Evolutionary conservation across 2,113 vertebrate genomes (phyloP), one percentile per base, ranked within the genome.

Genomic region (Romanogobio albipinnatus): DNA sequence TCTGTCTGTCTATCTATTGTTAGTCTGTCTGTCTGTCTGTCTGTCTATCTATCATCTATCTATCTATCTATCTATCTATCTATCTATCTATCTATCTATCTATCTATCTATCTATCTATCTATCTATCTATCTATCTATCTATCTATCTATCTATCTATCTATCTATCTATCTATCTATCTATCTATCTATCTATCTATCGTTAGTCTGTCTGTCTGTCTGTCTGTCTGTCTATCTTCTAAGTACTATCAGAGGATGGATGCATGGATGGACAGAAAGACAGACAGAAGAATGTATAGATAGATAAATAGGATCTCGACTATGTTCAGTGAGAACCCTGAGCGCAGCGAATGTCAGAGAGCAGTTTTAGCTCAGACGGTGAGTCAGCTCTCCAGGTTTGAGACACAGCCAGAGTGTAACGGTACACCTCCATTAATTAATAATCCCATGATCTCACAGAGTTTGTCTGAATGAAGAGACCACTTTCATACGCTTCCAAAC

Each of bases 401-500:
- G 15, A 47, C 26, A 9, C 17, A 26, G 5, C 2, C 26, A 1
- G 26, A 61, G 24, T 56, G 86, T 81, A 68, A 86, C 84, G 84
- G 62, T 84, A 68, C 64, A 73, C 84, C 75, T 56, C 3, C 91
- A 94, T 94, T 22, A 92, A 94, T 91, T 61, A 94, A 91, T 92
- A 19, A 93, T 91, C 1, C 74, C 70, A 1, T 71, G 75, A 84
- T 76, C 61, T 84, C 71, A 73, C 29, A 59, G 36, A 24, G 24
- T 49, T 62, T 17, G 58, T 19, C 45, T 36, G 17, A 64, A 56
- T 36, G 29, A 56, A 66, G 24, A 79, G 82, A 73, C 24, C n/a
- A 74, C 59, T 59, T 36, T 81, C 61, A 56, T 22, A 24, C 5
- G 43, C 8, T 76, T 61, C 36, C 5, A 26, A 66, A 80, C 59